A percentile compares a stretch with the other conserved stretches of the same genome.
Evolutionary conservation across 2,888 invertebrate species (phyloP).

Genomic region (Nephrotoma flavescens): DNA sequence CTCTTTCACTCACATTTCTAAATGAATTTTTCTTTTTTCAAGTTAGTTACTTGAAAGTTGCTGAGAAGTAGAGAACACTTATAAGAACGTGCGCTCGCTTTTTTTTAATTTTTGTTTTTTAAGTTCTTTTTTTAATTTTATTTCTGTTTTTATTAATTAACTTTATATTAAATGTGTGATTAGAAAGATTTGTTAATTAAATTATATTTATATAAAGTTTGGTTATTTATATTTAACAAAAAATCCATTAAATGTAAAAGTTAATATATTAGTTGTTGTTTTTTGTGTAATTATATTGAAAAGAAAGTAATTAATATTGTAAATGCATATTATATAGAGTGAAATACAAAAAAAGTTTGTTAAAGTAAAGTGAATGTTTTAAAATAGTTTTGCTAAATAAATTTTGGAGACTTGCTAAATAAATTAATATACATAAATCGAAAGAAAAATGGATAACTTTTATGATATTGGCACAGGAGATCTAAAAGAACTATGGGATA

Average conservation of each 20-base stretch:
- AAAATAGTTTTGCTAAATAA: not conserved
- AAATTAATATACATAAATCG: not conserved
- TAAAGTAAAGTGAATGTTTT: not conserved
- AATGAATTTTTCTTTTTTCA: not conserved
- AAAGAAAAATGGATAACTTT: slow-evolving; percentile 49
- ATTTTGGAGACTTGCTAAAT: not conserved
- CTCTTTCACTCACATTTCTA: not conserved
- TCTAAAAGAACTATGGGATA: slow-evolving; percentile 68
- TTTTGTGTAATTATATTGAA: not conserved
- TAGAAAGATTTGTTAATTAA: not conserved
- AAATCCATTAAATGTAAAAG: not conserved
- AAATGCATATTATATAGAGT: not conserved
- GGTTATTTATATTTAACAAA: not conserved
- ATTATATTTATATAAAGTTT: not conserved
- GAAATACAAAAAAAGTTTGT: not conserved
- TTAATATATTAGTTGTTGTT: not conserved
- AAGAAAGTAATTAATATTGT: not conserved
- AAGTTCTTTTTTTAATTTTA: not conserved
- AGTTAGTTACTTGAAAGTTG: not conserved
- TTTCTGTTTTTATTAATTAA: not conserved
- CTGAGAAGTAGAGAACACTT: not conserved
- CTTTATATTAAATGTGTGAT: not conserved
- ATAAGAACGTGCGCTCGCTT: not conserved
- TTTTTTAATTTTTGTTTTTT: not conserved
- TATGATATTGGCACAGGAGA: slow-evolving; percentile 60